Evolutionary conservation across 2,797 vertebrate species (phyloP), one percentile per base, ranked within the genome.

Genomic region (Xiphophorus birchmanni): DNA sequence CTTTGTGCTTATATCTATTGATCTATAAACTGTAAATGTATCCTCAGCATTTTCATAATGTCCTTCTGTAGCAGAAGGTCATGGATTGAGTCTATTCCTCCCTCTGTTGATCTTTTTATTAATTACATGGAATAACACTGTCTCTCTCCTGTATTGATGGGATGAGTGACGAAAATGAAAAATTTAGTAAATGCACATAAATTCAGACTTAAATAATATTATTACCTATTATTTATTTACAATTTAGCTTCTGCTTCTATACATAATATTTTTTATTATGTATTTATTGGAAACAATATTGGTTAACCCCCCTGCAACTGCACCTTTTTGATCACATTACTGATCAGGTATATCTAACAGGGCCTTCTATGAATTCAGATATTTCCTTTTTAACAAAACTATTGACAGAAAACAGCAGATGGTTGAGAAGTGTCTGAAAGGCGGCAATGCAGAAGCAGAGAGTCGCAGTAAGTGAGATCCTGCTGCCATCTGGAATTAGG

Each of bases 401-500:
- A 42, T 35, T 37, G 32, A 44, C 26, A 7, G 23, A 44, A 71
- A 44, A n/a, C 42, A 9, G 26, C 42, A 8, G 26, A 29, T 47
- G n/a, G 69, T 29, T 15, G 5, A 17, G 69, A 18, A 72, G 45
- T 29, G 12, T 3, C 44, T n/a, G 67, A 44, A 12, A 8, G 67
- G 40, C 67, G 13, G 50, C 48, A 12, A 15, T 44, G 47, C 67
- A 60, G 69, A 29, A 5, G 12, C 4, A 7, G 7, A 44, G 2
- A 47, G 75, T 1, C 63, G 45, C 52, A 29, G 71, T 35, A 40
- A 78, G 77, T 75, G 42, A 23, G 10, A 76, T 60, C 42, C 73
- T 40, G 67, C 23, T 79, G 75, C 40, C 54, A 80, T 69, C 67
- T 78, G 75, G 35, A 18, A 18, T 21, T 7, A 21, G n/a, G 29